phyloP scores from a whole-genome alignment of 1,140 invertebrate genomes.

The Sitophilus oryzae region DNA sequence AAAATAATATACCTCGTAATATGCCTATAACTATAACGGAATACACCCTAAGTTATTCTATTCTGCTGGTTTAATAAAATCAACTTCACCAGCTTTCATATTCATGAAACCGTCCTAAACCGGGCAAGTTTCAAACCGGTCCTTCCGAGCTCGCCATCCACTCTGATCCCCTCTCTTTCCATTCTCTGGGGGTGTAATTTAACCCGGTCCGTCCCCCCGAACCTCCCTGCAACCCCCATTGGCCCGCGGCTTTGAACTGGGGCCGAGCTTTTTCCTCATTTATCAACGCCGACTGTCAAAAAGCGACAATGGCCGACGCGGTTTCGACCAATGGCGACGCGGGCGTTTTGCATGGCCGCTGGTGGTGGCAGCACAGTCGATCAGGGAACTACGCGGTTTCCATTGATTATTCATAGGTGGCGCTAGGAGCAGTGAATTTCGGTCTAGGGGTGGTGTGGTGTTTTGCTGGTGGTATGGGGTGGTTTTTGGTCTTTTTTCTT shows the following conservation, averaged over 20 bases:
- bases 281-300: slow-evolving; percentile 31
- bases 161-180: slow-evolving; percentile 9
- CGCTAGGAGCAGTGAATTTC: slow-evolving; percentile 10
- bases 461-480: no score
- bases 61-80: no score
- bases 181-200: slow-evolving; percentile 27
- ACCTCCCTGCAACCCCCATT: slow-evolving; percentile 28
- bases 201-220: slow-evolving; percentile 32
- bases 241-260: slow-evolving; percentile 26
- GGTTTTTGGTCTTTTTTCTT: no score
- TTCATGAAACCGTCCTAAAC: no score
- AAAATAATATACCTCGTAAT: no score
- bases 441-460: no score
- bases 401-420: slow-evolving; percentile 22
- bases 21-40: no score
- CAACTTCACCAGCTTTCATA: no score
- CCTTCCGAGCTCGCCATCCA: not conserved
- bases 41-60: no score
- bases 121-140: not conserved
- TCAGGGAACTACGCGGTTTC: slow-evolving; percentile 14
- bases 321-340: slow-evolving; percentile 32
- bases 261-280: slow-evolving; percentile 32
- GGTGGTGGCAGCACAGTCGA: slow-evolving; percentile 16
- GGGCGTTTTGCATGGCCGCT: slow-evolving; percentile 11
- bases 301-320: slow-evolving; percentile 34